Evolutionary conservation across 2,888 invertebrate species (phyloP).

Genomic region (Hirtodrosophila trivittata): DNA sequence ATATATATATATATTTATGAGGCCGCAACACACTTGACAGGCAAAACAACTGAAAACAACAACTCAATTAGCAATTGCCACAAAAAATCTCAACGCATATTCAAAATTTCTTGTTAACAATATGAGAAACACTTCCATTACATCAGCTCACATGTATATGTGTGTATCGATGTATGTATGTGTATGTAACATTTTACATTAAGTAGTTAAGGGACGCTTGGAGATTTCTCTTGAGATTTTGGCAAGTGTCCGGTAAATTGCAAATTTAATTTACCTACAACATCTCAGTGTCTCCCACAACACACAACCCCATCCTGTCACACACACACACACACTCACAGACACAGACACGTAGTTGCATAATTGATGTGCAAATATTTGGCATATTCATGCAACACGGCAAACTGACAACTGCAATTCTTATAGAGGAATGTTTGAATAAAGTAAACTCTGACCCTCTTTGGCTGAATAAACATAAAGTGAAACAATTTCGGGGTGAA

Average conservation of each 20-base stretch:
- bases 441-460: no score
- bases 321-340: neutral
- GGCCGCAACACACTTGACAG: constrained; percentile 22
- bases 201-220: constrained; percentile 14
- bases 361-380: constrained; percentile 54
- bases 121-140: neutral
- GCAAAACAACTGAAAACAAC: constrained; percentile 48
- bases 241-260: constrained; percentile 1
- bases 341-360: neutral
- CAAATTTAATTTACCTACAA: constrained; percentile 19
- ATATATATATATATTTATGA: constrained; percentile 3
- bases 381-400: constrained; percentile 6
- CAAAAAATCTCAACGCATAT: constrained; percentile 29
- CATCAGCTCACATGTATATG: neutral
- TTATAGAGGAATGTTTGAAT: constrained; percentile 1
- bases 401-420: constrained; percentile 4
- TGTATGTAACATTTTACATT: neutral
- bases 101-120: constrained; percentile 13
- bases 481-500: no score
- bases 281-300: neutral
- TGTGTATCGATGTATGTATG: neutral
- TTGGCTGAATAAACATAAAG: no score
- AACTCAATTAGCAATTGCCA: constrained; percentile 61
- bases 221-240: constrained; percentile 17
- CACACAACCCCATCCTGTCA: no score